Percentiles rank a stretch among this genome's conserved stretches.
Evolutionary conservation across 1,140 invertebrate genomes (phyloP).

Genomic region (Pseudomyrmex flavicornis): DNA sequence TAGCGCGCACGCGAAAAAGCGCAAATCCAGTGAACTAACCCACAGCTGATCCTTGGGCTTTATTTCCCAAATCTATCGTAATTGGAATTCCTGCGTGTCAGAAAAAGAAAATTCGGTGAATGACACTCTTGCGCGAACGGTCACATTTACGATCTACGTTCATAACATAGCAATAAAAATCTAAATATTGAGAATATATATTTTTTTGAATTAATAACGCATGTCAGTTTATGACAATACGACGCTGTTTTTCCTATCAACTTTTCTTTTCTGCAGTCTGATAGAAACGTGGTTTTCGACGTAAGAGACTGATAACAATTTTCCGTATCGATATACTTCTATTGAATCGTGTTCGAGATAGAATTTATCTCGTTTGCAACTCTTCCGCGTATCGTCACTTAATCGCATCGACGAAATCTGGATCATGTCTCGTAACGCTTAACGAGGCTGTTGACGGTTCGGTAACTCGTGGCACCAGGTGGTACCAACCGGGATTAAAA

Average conservation of each 20-base stretch:
- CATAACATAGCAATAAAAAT: too few species aligned
- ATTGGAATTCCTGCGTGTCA: conserved; percentile 10
- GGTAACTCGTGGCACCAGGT: conserved; percentile 57
- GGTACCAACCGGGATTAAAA: conserved; percentile 65
- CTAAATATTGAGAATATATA: too few species aligned
- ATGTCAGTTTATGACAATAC: too few species aligned
- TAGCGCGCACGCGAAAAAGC: neutral
- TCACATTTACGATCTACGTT: neutral
- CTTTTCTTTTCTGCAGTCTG: neutral
- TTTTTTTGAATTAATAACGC: too few species aligned
- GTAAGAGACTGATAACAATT: too few species aligned
- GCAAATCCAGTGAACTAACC: neutral
- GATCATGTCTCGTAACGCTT: conserved; percentile 54
- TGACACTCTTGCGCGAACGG: neutral
- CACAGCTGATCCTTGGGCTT: neutral
- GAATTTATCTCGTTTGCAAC: conserved; percentile 1
- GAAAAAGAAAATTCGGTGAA: neutral
- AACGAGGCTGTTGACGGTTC: conserved; percentile 56
- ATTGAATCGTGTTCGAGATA: neutral
- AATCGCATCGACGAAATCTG: conserved; percentile 56
- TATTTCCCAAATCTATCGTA: neutral
- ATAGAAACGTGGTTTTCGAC: neutral
- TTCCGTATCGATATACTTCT: too few species aligned
- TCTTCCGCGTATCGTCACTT: conserved; percentile 22
- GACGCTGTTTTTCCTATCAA: neutral